Evolutionary conservation across 2,113 vertebrate genomes (phyloP).

Genomic region (Rhea americana): DNA sequence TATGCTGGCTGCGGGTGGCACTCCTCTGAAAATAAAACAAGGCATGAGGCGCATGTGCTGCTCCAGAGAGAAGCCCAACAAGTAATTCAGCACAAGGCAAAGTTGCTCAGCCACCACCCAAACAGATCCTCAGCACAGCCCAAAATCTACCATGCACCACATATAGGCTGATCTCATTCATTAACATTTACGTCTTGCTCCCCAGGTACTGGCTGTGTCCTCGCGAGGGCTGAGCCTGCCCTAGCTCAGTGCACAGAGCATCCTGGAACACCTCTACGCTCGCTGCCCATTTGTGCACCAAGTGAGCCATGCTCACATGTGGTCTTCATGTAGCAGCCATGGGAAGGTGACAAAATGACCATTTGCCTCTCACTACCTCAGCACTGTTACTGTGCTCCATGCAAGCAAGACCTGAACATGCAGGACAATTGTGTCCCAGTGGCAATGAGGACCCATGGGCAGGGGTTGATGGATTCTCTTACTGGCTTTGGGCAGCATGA

Average conservation of each 20-base stretch:
- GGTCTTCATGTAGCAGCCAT: neutral
- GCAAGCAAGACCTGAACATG: accelerated
- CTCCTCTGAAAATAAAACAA: neutral
- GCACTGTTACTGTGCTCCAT: neutral
- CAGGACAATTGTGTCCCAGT: neutral
- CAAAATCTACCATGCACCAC: neutral
- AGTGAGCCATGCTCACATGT: neutral
- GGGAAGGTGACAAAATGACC: neutral
- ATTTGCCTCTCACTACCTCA: neutral
- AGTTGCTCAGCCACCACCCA: neutral
- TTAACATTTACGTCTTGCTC: neutral
- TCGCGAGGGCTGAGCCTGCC: neutral
- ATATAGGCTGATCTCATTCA: neutral
- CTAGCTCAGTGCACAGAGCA: neutral
- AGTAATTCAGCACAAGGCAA: accelerated
- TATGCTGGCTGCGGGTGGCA: accelerated
- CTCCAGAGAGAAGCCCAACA: neutral
- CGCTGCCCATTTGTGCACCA: too few relatives aligned
- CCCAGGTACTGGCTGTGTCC: neutral
- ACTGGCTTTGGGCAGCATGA: neutral
- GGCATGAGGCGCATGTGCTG: neutral
- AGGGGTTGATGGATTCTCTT: neutral
- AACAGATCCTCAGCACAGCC: accelerated
- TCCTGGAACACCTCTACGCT: too few relatives aligned
- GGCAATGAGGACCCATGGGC: accelerated